Base-by-base conservation (phyloP, 2,113 vertebrate genomes). In the Isurus oxyrinchus region DNA sequence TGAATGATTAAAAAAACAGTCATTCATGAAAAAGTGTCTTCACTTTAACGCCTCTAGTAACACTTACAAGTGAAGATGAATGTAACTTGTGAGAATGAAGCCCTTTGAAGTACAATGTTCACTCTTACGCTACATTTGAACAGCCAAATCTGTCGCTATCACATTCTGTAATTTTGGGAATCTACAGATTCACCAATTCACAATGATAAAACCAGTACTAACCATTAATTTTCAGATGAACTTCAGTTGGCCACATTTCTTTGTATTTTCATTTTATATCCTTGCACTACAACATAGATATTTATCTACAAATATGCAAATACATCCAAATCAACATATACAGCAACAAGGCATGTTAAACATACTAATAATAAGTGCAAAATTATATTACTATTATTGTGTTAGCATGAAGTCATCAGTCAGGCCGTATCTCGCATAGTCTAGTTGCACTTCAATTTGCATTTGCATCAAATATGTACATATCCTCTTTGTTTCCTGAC, bases 81-180 rank as follows among this genome's bases (percentile, higher is more conserved):
- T 69, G 94, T 69, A 67, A 69, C n/a, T 95, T 25, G 94, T 95
- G 94, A 53, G 23, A 95, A 67, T 49, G 21, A 69, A 95, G 7
- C 40, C 44, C 94, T 69, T 95, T 66, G 66, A 95, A 95, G 94
- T 69, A 53, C 72, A 88, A 23, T 55, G 86, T 94, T 61, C 59
- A 63, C 91, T 95, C 67, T 27, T 67, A 69, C 23, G 35, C 94
- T 49, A 69, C 21, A 49, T 44, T 27, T 95, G 66, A 95, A 31
- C 94, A 31, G 66, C 35, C 44, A 69, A 66, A 63, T 93, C 55
- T 95, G 63, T 69, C 35, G 23, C 35, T 91, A 31, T 35, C 53
- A 66, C 16, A n/a, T 53, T 25, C 57, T 66, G 31, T 94, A n/a
- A 25, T 95, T 69, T 40, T 95, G 94, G 94, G 23, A 69, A 95